phyloP scores from a whole-genome alignment of 2,797 vertebrate genomes.

The Chiroxiphia lanceolata region DNA sequence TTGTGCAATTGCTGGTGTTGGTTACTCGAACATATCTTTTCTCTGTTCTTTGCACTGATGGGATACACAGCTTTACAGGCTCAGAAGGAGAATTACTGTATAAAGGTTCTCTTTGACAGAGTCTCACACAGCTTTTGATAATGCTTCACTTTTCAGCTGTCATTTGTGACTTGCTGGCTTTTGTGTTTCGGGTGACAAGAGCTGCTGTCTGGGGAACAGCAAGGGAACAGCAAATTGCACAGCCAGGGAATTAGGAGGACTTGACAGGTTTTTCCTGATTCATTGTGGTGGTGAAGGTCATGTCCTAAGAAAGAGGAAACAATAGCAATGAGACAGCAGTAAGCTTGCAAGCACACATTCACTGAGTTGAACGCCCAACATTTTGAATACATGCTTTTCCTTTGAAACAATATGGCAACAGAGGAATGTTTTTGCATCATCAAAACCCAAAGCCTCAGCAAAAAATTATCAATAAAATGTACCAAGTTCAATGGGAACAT shows the following conservation, averaged over 20 bases:
- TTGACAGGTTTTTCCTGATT: constrained; percentile 23
- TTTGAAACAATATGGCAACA: neutral
- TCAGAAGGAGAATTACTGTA: neutral
- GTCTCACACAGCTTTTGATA: constrained; percentile 35
- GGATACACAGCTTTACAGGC: neutral
- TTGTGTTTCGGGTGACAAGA: constrained; percentile 25
- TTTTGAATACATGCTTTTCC: neutral
- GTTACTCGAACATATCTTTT: constrained; percentile 13
- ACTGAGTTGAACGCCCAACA: neutral
- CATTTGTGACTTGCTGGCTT: constrained; percentile 5
- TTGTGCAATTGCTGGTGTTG: neutral
- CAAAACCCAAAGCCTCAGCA: neutral
- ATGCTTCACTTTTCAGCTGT: constrained; percentile 26
- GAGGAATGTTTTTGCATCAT: neutral
- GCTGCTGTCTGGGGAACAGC: constrained; percentile 1
- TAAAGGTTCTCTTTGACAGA: neutral
- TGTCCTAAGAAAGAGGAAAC: constrained; percentile 44
- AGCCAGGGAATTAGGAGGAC: constrained; percentile 10
- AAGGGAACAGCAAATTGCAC: constrained; percentile 23
- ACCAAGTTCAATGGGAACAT: neutral
- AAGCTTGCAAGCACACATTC: neutral
- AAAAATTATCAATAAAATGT: neutral
- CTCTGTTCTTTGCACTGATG: neutral
- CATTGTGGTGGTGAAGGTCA: constrained; percentile 55
- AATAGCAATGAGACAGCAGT: constrained; percentile 26